A percentile compares a stretch with the other conserved stretches of the same genome.
These are phyloP conservation scores for Eupithecia exiguata DNA, from an alignment of 2,888 invertebrate genomes.

Conservation along the genomic window DNA sequence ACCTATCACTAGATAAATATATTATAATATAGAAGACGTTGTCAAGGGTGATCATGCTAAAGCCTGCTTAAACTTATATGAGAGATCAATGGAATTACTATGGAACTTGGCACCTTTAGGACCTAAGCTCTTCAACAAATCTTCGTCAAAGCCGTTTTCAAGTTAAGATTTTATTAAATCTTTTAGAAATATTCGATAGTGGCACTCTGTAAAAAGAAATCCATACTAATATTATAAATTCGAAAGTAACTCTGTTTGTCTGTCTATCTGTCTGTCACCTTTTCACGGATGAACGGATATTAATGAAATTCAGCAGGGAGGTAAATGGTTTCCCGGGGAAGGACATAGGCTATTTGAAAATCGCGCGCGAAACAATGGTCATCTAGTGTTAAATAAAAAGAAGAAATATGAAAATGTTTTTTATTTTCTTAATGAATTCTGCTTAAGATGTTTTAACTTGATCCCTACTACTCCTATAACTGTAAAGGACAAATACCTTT, in stretches of 20 bases:
- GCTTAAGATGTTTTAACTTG: neutral
- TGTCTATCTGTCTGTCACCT: no score
- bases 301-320: no score
- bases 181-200: neutral
- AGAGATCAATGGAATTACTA: neutral
- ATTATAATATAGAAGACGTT: neutral
- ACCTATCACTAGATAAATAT: neutral
- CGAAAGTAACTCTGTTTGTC: no score
- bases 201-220: neutral
- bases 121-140: neutral
- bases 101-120: neutral
- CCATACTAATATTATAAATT: no score
- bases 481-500: conserved; percentile 3
- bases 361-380: no score
- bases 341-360: no score
- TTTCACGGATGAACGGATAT: no score
- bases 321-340: no score
- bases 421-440: neutral
- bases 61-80: neutral
- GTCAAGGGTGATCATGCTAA: conserved; percentile 1
- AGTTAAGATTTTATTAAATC: neutral
- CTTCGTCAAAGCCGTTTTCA: neutral
- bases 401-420: neutral
- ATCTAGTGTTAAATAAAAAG: no score
- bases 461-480: neutral